Evolutionary conservation across 2,888 invertebrate species (phyloP).

Genomic region (Epinotia brunnichana): DNA sequence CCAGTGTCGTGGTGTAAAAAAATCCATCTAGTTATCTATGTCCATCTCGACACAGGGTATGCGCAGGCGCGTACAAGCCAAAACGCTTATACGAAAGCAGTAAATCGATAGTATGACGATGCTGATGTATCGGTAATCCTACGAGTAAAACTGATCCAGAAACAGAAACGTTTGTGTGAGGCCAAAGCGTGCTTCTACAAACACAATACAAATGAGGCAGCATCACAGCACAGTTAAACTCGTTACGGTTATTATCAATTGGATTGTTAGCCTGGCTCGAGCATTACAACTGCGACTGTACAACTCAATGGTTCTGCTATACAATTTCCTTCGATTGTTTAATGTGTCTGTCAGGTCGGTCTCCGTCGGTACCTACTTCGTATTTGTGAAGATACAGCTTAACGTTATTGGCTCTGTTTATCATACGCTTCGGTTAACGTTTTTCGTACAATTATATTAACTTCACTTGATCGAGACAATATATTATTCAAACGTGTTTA

Average conservation of each 20-base stretch:
- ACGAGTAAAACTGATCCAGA: conserved; percentile 27
- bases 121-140: conserved; percentile 8
- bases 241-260: conserved; percentile 74
- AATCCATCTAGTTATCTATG: too few relatives aligned
- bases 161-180: conserved; percentile 48
- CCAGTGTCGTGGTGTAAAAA: too few relatives aligned
- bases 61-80: background rate
- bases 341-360: conserved; percentile 39
- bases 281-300: conserved; percentile 59
- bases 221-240: conserved; percentile 63
- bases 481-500: too few relatives aligned
- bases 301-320: conserved; percentile 63
- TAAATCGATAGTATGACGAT: background rate
- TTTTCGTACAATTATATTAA: background rate
- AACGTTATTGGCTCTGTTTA: conserved; percentile 10
- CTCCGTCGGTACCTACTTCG: conserved; percentile 11
- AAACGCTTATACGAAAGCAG: background rate
- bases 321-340: conserved; percentile 57
- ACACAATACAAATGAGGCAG: conserved; percentile 71
- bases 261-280: conserved; percentile 69
- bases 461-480: background rate
- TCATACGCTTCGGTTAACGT: background rate
- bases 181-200: conserved; percentile 59
- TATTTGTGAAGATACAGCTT: conserved; percentile 14
- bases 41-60: background rate